Evolutionary conservation across 2,797 vertebrate species (phyloP), one percentile per base, ranked within the genome.

Genomic region (Diplodus sargus): DNA sequence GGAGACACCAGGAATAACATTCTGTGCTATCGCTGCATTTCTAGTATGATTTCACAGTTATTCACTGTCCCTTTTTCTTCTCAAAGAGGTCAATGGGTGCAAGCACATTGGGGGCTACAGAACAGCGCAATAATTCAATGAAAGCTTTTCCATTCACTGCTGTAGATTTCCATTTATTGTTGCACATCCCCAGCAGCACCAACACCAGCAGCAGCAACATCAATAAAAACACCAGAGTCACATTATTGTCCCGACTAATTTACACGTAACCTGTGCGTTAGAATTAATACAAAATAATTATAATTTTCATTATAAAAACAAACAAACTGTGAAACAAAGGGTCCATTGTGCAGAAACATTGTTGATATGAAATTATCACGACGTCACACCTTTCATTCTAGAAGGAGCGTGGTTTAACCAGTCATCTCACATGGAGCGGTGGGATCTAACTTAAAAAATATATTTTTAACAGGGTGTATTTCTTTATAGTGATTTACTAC

Each of bases 301-400:
- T 10, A 39, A 1, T 11, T 3, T 39, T 39, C 39, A 39, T 39
- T 39, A 39, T 39, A 39, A 39, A 39, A 39, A 39, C 39, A 39
- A 39, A 39, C 39, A 39, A 39, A 39, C 34, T 39, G 34, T 11
- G 39, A 39, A 39, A 39, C 39, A 39, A 39, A 39, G 39, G 11
- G 39, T 39, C 39, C 39, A 45, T 16, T 7, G 6, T 30, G 20
- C 51, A 23, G 49, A 71, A 42, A 15, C 22, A 60, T 17, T 61
- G 39, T 57, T 60, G 28, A 70, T 23, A 42, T 22, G 23, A 6
- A 68, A 7, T 30, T 45, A 83, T 69, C 15, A 28, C 73, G 68
- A 79, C 54, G 72, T 74, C 81, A 83, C 61, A 34, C 42, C 12
- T 54, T 39, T 10, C 60, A 75, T 82, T 88, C 81, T 67, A 63